Evolutionary conservation across 2,888 invertebrate genomes (phyloP).

Genomic region (Troilus luridus): DNA sequence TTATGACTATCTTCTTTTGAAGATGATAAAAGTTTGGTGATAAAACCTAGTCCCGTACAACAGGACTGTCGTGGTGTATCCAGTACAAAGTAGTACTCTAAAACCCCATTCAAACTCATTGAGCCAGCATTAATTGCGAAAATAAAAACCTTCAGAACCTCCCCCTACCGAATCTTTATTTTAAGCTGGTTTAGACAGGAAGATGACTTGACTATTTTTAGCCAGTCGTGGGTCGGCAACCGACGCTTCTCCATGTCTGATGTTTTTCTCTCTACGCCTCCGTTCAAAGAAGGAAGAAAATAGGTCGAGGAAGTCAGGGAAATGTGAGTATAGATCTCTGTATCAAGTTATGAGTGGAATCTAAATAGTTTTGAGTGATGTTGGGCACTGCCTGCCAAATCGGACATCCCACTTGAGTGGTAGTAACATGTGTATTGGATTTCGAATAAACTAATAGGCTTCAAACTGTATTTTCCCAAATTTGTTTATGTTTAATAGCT

Average conservation of each 20-base stretch:
- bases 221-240: slow-evolving; percentile 53
- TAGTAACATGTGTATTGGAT: neutral
- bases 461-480: neutral
- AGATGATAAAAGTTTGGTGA: too few species aligned
- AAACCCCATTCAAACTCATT: neutral
- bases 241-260: slow-evolving; percentile 47
- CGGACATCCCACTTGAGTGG: neutral
- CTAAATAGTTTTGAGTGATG: neutral
- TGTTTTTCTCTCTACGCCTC: slow-evolving; percentile 64
- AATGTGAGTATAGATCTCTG: slow-evolving; percentile 33
- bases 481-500: too few species aligned
- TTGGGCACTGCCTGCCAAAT: neutral
- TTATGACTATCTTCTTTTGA: too few species aligned
- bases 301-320: slow-evolving; percentile 53
- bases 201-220: slow-evolving; percentile 58
- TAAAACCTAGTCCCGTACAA: too few species aligned
- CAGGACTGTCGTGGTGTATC: neutral
- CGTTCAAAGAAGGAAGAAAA: slow-evolving; percentile 60
- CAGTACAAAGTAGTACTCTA: neutral
- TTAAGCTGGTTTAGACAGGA: slow-evolving; percentile 57
- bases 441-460: neutral
- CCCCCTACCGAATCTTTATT: slow-evolving; percentile 47
- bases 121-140: slow-evolving; percentile 18
- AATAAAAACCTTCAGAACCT: slow-evolving; percentile 7
- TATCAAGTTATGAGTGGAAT: neutral